Evolutionary conservation across 1,140 invertebrate genomes (phyloP).

Genomic region (Hylaeus volcanicus): DNA sequence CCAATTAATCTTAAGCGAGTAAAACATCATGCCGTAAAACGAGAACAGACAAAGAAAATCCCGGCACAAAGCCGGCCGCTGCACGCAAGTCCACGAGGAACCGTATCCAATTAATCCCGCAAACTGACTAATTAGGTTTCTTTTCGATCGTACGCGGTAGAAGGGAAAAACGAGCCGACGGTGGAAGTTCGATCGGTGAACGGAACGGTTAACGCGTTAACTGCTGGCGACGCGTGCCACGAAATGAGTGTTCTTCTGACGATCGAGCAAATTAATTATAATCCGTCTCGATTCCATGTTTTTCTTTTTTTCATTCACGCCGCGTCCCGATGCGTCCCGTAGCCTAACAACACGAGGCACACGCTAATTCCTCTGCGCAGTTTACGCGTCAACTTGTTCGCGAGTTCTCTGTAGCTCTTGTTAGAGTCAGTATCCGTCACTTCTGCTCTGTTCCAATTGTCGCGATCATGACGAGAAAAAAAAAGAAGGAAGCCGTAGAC

Average conservation of each 20-base stretch:
- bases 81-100: neutral
- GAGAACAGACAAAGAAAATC: neutral
- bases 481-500: neutral
- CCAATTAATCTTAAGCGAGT: slow-evolving; percentile 29
- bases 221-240: slow-evolving; percentile 3
- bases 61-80: neutral
- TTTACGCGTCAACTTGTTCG: neutral
- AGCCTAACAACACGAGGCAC: neutral
- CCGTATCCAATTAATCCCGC: slow-evolving; percentile 9
- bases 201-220: slow-evolving; percentile 20
- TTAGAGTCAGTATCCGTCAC: neutral
- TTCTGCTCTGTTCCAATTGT: slow-evolving; percentile 5
- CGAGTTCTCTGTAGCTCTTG: neutral
- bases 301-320: neutral
- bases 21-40: neutral
- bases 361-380: neutral
- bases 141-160: slow-evolving; percentile 1
- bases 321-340: no score
- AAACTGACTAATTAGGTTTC: slow-evolving; percentile 5
- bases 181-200: slow-evolving; percentile 5
- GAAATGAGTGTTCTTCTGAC: neutral
- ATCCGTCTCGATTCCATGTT: neutral
- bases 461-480: neutral
- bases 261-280: neutral
- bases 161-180: neutral